Conservation (phyloP, 2,888 invertebrate species). For the Protula sp. region DNA sequence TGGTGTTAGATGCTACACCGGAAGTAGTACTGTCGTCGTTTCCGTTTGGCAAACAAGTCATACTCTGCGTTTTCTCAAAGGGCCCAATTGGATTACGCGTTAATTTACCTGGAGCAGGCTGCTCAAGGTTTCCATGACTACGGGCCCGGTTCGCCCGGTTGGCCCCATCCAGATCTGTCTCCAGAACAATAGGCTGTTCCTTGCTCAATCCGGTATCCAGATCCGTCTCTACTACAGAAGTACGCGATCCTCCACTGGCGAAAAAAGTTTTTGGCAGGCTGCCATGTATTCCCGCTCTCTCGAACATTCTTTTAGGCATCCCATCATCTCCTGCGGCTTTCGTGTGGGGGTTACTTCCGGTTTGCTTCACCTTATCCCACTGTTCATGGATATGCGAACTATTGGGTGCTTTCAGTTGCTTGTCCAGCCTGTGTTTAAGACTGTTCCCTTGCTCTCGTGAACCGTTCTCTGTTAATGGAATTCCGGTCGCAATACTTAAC, state of each 20-base stretch:
- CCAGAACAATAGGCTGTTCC: slow-evolving; percentile 9
- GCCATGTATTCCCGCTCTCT: slow-evolving; percentile 2
- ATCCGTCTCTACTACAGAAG: slow-evolving; percentile 16
- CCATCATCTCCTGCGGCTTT: too few species aligned
- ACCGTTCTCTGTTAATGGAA: too few species aligned
- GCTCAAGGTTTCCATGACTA: not conserved
- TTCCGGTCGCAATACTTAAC: too few species aligned
- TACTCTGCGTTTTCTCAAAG: not conserved
- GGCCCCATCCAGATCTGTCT: slow-evolving; percentile 14
- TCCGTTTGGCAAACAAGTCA: not conserved
- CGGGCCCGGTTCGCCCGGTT: not conserved
- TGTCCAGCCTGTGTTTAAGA: too few species aligned
- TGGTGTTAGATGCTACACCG: not conserved
- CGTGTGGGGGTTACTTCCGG: too few species aligned
- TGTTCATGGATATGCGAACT: too few species aligned
- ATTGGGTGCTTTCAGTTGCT: too few species aligned
- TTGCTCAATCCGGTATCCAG: slow-evolving; percentile 10
- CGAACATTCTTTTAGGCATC: too few species aligned
- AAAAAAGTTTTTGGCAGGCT: slow-evolving; percentile 12
- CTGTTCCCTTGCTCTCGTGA: too few species aligned
- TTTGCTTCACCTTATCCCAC: too few species aligned
- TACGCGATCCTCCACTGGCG: slow-evolving; percentile 7
- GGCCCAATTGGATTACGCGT: too few species aligned
- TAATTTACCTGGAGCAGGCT: not conserved
- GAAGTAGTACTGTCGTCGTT: too few species aligned